Evolutionary conservation across 2,888 invertebrate species (phyloP), one percentile per base, ranked within the genome.

Genomic region (Spodoptera exigua): DNA sequence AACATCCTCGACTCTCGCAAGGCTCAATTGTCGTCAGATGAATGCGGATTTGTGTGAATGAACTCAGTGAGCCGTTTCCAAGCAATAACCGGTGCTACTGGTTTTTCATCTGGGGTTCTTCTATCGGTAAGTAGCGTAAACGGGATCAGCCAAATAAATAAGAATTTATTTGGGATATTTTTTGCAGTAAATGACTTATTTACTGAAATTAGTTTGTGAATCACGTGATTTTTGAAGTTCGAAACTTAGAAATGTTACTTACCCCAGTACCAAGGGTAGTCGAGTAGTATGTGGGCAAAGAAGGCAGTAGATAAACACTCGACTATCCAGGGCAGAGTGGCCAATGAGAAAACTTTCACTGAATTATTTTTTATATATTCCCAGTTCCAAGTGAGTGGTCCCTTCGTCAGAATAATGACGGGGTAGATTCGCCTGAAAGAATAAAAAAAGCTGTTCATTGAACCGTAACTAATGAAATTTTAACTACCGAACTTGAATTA

Each of bases 201-300:
- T 21, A 21, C 7, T 44, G 17, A 27, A 18, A 32, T 17, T 55
- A 52, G 18, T 43, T n/a, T 48, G n/a, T 46, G 39, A 46, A 47
- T 48, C 51, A 45, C 11, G 54, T 10, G 18, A 43, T 44, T 53
- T 65, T 21, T 17, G 41, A 46, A 40, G 41, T 21, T 61, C 68
- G 44, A 48, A 67, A 70, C 72, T 65, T 74, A 60, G 36, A 54
- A 52, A 71, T 62, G 58, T 70, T 72, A 61, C 93, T 91, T 78
- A 94, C 94, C 94, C 94, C 94, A 94, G 80, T 92, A 92, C 94
- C 94, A 94, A 59, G 93, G 91, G 81, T 89, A 93, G 60, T 87
- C 91, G 59, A 94, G 89, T 47, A 93, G 85, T 71, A 91, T 82
- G 76, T 93, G 89, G 51, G 89, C 81, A 74, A 93, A 87, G 81